Conservation (phyloP, 2,797 vertebrate species). For the Tokudaia tokunoshimensis region DNA sequence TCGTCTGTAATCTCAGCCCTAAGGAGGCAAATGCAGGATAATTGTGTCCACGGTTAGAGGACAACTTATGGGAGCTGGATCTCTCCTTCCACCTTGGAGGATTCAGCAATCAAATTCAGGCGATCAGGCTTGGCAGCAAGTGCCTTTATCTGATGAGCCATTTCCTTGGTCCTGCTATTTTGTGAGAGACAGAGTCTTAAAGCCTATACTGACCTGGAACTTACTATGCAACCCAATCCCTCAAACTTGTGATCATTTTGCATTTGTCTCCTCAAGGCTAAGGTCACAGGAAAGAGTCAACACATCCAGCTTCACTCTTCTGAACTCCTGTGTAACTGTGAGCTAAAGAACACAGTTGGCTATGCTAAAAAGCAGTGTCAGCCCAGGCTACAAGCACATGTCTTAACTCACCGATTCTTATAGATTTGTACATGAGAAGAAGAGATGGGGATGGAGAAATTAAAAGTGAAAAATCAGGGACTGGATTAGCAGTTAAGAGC, state of each 20-base stretch:
- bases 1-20: neutral
- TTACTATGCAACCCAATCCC: neutral
- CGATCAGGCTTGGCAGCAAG: neutral
- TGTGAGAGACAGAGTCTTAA: neutral
- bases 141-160: neutral
- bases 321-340: neutral
- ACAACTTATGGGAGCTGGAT: neutral
- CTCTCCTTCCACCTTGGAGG: neutral
- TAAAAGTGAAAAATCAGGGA: neutral
- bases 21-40: neutral
- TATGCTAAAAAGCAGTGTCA: neutral
- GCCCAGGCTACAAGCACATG: neutral
- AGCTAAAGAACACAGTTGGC: neutral
- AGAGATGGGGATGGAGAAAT: neutral
- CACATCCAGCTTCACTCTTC: neutral
- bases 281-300: neutral
- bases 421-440: neutral
- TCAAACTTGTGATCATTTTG: neutral
- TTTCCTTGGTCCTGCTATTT: neutral
- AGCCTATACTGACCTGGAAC: neutral
- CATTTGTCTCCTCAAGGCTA: neutral
- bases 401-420: neutral
- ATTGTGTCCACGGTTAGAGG: neutral
- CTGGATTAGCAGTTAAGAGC: neutral
- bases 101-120: neutral